Evolutionary conservation across 2,797 vertebrate genomes (phyloP).

Genomic region (Gadopsis marmoratus): DNA sequence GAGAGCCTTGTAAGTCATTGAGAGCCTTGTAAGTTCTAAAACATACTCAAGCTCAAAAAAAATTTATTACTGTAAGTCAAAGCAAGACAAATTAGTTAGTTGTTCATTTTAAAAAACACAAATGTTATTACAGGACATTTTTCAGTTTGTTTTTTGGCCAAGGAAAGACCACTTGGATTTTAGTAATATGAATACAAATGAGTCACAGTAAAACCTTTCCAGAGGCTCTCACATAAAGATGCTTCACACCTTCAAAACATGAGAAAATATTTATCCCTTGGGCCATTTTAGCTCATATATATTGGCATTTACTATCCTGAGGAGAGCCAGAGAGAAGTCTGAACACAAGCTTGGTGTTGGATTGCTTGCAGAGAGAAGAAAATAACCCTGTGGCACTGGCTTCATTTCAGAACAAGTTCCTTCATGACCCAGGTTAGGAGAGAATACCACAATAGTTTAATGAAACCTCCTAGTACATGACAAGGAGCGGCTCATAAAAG

Average conservation of each 20-base stretch:
- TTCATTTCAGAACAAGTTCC: conserved; percentile 74
- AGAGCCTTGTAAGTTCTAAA: too few species aligned
- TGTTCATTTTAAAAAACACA: conserved; percentile 1
- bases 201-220: neutral
- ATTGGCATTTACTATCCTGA: conserved; percentile 56
- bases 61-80: too few species aligned
- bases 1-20: too few species aligned
- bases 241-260: conserved; percentile 11
- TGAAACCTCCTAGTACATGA: conserved; percentile 33
- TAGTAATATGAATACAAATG: neutral
- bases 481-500: conserved; percentile 13
- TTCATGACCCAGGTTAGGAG: conserved; percentile 66
- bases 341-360: conserved; percentile 60
- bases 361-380: conserved; percentile 59
- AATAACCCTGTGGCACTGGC: conserved; percentile 51
- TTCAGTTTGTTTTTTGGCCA: neutral
- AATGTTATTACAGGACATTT: neutral
- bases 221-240: neutral
- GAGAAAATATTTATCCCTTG: conserved; percentile 31
- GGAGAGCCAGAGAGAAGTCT: conserved; percentile 46
- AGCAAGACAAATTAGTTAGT: neutral
- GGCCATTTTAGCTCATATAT: conserved; percentile 40
- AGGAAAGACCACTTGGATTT: neutral
- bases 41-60: too few species aligned
- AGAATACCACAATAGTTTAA: conserved; percentile 46